Base-by-base conservation (phyloP, 2,888 invertebrate genomes). In the Polymixis lichenea region DNA sequence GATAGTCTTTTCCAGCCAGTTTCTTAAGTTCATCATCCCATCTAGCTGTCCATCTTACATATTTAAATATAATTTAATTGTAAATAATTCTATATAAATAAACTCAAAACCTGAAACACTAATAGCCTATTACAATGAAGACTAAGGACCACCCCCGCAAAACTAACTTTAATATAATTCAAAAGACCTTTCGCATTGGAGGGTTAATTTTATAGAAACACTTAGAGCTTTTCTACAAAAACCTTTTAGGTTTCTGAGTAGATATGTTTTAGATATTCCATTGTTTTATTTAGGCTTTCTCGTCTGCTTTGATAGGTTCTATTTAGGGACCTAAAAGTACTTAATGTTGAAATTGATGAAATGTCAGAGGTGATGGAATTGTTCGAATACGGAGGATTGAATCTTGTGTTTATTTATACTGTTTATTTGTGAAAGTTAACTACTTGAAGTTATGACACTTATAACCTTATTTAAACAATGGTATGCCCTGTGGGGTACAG, bases 111-210 rank as follows among this genome's bases (percentile, higher is more conserved):
- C 32, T 56, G 15, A 32, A 38, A 65, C 19, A 55, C 0, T 17
- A 46, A 58, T 32, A 81, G 22, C 19, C 46, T 55, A n/a, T 43
- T 11, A 32, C 19, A 65, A 46, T 15, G 15, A 53, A 56, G 25
- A 8, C 25, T 0, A 64, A 67, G 25, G 22, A 60, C 13, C 43
- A n/a, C 32, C 61, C 32, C 58, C 77, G 43, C 56, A 17, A 66
- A 69, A 76, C n/a, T 25, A 60, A 80, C 53, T 71, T 58, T 25
- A 49, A 61, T 55, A 58, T 38, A 38, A 60, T 64, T 75, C 22
- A 38, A 32, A 9, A 69, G 43, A 56, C 8, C 13, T 25, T 62
- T 62, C 6, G n/a, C 19, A 28, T 22, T 28, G 2, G n/a, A 72
- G 32, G 17, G 58, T 76, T 70, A 43, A 70, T 32, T 69, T 28